Evolutionary conservation across 2,113 vertebrate genomes (phyloP).

Genomic region (Podarcis muralis): DNA sequence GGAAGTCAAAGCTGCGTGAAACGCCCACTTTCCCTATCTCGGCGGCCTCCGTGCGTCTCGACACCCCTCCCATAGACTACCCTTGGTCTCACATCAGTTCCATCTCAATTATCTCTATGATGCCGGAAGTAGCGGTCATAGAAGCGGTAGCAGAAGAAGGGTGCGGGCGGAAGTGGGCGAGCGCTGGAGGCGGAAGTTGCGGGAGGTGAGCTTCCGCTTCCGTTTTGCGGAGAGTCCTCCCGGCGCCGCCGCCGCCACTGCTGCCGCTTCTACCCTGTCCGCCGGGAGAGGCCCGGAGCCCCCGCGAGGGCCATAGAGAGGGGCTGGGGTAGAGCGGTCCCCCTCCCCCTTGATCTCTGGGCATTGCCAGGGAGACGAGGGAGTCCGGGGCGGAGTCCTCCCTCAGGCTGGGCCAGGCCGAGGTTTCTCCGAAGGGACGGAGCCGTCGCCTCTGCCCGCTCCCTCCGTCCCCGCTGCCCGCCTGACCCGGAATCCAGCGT

Average conservation of each 20-base stretch:
- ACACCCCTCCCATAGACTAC: no score
- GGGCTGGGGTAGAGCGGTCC: background rate
- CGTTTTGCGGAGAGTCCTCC: background rate
- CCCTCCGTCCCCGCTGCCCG: background rate
- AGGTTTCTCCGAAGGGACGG: background rate
- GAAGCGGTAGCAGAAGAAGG: background rate
- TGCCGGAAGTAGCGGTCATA: background rate
- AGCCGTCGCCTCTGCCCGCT: no score
- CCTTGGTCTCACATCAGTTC: no score
- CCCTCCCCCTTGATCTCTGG: background rate
- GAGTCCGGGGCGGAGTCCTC: background rate
- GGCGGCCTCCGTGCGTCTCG: background rate
- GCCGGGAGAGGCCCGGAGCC: background rate
- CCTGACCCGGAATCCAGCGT: background rate
- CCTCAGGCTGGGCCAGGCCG: background rate
- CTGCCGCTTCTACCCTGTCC: background rate
- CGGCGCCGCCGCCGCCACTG: background rate
- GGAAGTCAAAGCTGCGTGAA: background rate
- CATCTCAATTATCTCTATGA: background rate
- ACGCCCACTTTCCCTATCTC: background rate
- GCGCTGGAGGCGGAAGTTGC: slow-evolving; percentile 1
- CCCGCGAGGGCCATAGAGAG: slow-evolving; percentile 6
- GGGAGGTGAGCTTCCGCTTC: background rate
- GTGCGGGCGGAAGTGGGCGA: slow-evolving; percentile 12
- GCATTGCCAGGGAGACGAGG: slow-evolving; percentile 2